A percentile compares a stretch with the other conserved stretches of the same genome.
phyloP scores from a whole-genome alignment of 2,797 vertebrate species.

The Ataeniobius toweri region DNA sequence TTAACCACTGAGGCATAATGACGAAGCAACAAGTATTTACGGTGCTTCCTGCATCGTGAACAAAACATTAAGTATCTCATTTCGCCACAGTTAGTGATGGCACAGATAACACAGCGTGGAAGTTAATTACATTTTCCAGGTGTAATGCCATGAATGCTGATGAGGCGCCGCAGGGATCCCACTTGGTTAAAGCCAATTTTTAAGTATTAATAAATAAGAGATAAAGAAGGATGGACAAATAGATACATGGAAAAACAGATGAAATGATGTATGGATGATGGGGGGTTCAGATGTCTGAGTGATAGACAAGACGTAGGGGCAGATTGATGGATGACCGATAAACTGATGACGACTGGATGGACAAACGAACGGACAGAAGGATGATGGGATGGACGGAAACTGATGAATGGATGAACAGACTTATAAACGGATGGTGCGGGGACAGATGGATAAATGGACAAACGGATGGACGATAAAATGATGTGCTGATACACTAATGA shows the following conservation, averaged over 20 bases:
- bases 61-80: not conserved
- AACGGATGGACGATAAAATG: not conserved
- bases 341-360: no score
- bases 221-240: no score
- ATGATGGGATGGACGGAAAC: not conserved
- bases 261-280: no score
- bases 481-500: not conserved
- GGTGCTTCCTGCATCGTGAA: not conserved
- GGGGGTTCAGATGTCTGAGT: no score
- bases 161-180: not conserved
- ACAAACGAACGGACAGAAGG: not conserved
- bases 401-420: not conserved
- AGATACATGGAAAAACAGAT: no score
- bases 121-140: constrained; percentile 6
- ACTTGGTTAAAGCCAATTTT: no score
- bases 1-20: no score
- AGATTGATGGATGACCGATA: no score
- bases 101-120: constrained; percentile 3
- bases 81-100: not conserved
- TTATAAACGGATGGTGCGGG: not conserved
- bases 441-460: not conserved
- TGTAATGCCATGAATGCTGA: constrained; percentile 15
- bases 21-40: no score
- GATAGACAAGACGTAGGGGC: no score
- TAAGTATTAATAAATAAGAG: no score